Percentiles rank a stretch among this genome's conserved stretches.
Conservation (phyloP, 2,113 vertebrate genomes). For the Melanerpes formicivorus region DNA sequence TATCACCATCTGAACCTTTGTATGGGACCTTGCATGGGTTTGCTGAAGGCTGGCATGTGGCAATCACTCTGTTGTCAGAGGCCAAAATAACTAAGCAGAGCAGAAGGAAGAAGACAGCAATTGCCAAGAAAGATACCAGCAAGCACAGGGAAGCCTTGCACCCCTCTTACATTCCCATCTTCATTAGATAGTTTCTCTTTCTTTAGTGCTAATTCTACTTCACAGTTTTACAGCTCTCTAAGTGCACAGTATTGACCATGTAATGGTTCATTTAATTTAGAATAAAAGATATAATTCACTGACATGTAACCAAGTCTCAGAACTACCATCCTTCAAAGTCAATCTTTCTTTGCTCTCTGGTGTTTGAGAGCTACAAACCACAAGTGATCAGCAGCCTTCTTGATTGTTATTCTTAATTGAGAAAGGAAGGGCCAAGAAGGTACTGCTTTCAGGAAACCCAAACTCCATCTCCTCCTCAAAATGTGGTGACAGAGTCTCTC, state of each 20-base stretch:
- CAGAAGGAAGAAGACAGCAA: not conserved
- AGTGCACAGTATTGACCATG: not conserved
- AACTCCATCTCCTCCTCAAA: not conserved
- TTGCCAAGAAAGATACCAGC: not conserved
- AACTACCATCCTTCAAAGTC: not conserved
- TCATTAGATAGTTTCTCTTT: not conserved
- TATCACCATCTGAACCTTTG: not conserved
- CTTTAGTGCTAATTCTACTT: constrained; percentile 27
- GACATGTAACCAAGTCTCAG: not conserved
- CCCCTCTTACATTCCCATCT: not conserved
- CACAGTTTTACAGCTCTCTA: constrained; percentile 13
- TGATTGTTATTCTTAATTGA: not conserved
- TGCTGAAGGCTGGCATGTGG: not conserved
- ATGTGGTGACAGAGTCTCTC: not conserved
- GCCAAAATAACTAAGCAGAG: not conserved
- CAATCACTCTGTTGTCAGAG: not conserved
- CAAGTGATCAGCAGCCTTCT: not conserved
- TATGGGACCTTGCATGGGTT: not conserved
- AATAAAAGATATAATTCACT: not conserved
- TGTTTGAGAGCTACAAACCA: not conserved
- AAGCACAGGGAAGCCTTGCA: not conserved
- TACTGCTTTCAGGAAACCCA: not conserved
- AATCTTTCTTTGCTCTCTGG: not conserved
- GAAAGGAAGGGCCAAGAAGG: not conserved
- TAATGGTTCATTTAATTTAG: constrained; percentile 24